phyloP scores from a whole-genome alignment of 2,797 vertebrate species.

The Myotis daubentonii region DNA sequence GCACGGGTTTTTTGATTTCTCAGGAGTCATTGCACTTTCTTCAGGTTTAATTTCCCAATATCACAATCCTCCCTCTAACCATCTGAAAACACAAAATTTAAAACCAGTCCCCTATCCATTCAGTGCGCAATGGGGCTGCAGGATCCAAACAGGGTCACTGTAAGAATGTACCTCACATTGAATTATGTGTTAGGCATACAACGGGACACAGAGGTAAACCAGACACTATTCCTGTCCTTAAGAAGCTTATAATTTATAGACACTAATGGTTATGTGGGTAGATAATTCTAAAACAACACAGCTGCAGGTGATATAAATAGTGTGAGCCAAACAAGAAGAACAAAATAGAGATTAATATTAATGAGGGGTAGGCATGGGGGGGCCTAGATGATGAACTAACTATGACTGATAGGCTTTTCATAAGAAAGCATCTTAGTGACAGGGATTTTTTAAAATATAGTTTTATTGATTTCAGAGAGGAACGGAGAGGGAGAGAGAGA shows the following conservation, averaged over 20 bases:
- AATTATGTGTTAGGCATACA: neutral
- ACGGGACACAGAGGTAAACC: neutral
- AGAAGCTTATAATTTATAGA: neutral
- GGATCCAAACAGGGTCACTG: neutral
- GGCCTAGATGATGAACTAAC: neutral
- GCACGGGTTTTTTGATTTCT: neutral
- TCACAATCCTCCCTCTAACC: neutral
- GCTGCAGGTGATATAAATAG: neutral
- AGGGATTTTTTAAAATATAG: neutral
- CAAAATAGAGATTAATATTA: neutral
- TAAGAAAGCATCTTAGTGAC: neutral
- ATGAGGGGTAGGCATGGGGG: too few relatives aligned
- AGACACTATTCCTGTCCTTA: neutral
- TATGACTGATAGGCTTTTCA: neutral
- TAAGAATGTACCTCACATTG: neutral
- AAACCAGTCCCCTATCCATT: neutral
- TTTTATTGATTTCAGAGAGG: too few relatives aligned
- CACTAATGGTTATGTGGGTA: neutral
- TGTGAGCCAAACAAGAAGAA: slow-evolving; percentile 17
- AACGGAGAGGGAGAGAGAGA: too few relatives aligned
- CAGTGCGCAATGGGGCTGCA: too few relatives aligned
- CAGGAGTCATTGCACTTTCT: neutral
- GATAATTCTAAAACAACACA: slow-evolving; percentile 27
- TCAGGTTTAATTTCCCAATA: neutral
- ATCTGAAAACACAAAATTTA: neutral